These are phyloP conservation scores for Babyrousa celebensis DNA, from an alignment of 2,797 vertebrate species.

Conservation along the genomic window DNA sequence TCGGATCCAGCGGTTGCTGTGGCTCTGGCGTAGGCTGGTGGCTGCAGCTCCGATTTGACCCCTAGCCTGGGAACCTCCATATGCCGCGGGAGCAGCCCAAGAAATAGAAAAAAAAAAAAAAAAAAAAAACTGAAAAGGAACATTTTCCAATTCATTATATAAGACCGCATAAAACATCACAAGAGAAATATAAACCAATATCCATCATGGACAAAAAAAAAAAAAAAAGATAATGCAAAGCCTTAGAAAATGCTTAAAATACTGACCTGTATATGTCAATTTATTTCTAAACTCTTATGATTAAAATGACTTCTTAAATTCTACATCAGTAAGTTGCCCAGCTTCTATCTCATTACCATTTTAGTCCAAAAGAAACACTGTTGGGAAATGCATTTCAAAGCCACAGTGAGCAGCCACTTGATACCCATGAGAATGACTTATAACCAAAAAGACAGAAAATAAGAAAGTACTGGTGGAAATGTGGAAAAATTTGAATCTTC, in stretches of 20 bases:
- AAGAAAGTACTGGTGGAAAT: neutral
- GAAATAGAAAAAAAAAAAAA: too few relatives aligned
- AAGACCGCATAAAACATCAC: too few relatives aligned
- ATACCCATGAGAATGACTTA: neutral
- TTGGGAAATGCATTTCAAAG: slow-evolving; percentile 28
- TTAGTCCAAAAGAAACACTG: slow-evolving; percentile 33
- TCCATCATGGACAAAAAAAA: too few relatives aligned
- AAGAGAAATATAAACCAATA: too few relatives aligned
- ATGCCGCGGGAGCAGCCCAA: too few relatives aligned
- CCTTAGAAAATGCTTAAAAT: slow-evolving; percentile 53
- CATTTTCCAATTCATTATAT: too few relatives aligned
- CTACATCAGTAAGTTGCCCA: neutral
- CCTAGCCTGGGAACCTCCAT: too few relatives aligned
- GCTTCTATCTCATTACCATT: slow-evolving; percentile 60
- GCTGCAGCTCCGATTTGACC: too few relatives aligned
- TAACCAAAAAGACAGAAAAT: slow-evolving; percentile 51
- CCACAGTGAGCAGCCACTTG: neutral
- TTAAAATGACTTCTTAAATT: slow-evolving; percentile 69
- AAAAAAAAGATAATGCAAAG: slow-evolving; percentile 62
- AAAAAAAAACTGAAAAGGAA: too few relatives aligned
- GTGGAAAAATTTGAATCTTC: slow-evolving; percentile 16
- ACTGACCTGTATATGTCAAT: slow-evolving; percentile 8
- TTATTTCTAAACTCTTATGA: slow-evolving; percentile 34
- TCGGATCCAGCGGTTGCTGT: too few relatives aligned
- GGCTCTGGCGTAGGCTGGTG: too few relatives aligned